Evolutionary conservation across 1,140 invertebrate genomes (phyloP).

Genomic region (Drosophila erecta): DNA sequence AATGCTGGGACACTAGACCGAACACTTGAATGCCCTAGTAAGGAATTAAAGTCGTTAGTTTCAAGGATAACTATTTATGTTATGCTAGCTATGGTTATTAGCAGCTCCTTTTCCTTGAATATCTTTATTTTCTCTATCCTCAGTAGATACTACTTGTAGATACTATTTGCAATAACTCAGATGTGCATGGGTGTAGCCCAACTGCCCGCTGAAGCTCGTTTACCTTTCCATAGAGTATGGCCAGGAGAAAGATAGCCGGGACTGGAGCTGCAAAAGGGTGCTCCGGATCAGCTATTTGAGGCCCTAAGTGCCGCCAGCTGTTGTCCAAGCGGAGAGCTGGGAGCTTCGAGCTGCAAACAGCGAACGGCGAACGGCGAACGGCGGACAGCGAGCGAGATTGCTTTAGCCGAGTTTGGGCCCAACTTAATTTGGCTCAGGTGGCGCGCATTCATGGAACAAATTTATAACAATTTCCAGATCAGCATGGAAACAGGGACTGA

Average conservation of each 20-base stretch:
- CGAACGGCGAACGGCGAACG: slow-evolving; percentile 9
- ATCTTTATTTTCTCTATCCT: too few relatives aligned
- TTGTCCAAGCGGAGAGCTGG: slow-evolving; percentile 41
- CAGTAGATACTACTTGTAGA: too few relatives aligned
- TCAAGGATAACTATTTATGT: too few relatives aligned
- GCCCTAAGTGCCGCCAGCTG: slow-evolving; percentile 77
- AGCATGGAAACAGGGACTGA: slow-evolving; percentile 31
- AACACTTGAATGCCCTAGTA: slow-evolving; percentile 3
- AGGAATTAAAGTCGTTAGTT: too few relatives aligned
- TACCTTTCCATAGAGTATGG: slow-evolving; percentile 9
- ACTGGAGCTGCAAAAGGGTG: slow-evolving; percentile 32
- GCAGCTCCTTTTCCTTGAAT: too few relatives aligned
- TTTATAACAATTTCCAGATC: slow-evolving; percentile 77
- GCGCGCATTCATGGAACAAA: slow-evolving; percentile 71
- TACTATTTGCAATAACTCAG: too few relatives aligned
- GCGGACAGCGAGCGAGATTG: slow-evolving; percentile 60
- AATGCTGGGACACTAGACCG: neutral
- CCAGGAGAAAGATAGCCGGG: slow-evolving; percentile 26
- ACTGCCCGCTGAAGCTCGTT: neutral
- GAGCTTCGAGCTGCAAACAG: slow-evolving; percentile 13
- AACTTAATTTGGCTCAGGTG: slow-evolving; percentile 83
- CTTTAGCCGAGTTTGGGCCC: slow-evolving; percentile 52
- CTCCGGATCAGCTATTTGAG: slow-evolving; percentile 60
- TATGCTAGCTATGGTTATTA: too few relatives aligned
- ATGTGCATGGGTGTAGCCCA: neutral